Evolutionary conservation across 2,113 vertebrate species (phyloP), one percentile per base, ranked within the genome.

Genomic region (Erythrocebus patas): DNA sequence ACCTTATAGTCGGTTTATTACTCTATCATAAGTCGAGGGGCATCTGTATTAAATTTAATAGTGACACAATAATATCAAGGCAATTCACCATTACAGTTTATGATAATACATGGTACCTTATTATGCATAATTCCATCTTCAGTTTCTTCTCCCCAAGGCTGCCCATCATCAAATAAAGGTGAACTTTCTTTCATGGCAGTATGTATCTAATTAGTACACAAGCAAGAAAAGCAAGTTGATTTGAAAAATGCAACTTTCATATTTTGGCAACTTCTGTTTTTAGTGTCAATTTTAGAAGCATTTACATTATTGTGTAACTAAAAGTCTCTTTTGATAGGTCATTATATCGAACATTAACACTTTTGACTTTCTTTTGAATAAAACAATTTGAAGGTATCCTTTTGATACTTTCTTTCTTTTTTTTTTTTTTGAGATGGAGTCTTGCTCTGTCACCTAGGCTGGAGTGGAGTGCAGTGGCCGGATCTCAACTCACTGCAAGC

Each of bases 111-210:
- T 10, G 8, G 43, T 99, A 99, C 99, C 99, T 99, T 99, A 96
- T 99, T 99, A 93, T 99, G 99, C 30, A 99, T 98, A 43, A 99
- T 98, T 68, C 99, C 99, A 68, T 99, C 99, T 95, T 99, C 99
- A 0, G 99, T 98, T 80, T 99, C 99, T 96, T 98, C 98, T 81
- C 89, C 97, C 93, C 98, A 98, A 70, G 43, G 96, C 76, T 99
- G 99, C 64, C 97, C 98, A 9, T 99, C 99, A 79, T 99, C 98
- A 45, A 99, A 99, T 0, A 97, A 92, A 1, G 98, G 96, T 1
- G 98, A 81, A 0, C 94, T 98, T 89, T 99, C 99, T 97, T 97
- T 99, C 95, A 98, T 97, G 0, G 97, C 98, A 85, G 68, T 40
- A 80, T 97, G 97, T 66, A 99, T 70, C 98, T 99, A 98, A 70